Evolutionary conservation across 1,140 invertebrate species (phyloP).

Genomic region (Luehdorfia chinensis): DNA sequence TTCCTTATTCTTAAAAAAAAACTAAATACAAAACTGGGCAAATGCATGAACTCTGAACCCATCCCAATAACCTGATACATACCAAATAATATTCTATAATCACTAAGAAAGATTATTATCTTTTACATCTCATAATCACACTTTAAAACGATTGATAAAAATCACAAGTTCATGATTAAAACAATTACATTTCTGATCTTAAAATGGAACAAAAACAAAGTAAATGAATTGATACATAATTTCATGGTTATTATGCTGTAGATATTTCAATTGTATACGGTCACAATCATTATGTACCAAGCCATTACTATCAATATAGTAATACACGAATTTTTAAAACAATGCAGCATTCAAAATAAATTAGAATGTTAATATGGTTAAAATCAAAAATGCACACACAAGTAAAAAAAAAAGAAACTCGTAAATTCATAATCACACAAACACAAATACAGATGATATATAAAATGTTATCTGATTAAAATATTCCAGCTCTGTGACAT

Average conservation of each 20-base stretch:
- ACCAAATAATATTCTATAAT: constrained; percentile 38
- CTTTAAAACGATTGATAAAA: constrained; percentile 58
- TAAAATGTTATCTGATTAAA: constrained; percentile 57
- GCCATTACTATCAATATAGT: constrained; percentile 37
- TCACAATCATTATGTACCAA: constrained; percentile 43
- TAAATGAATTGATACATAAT: constrained; percentile 58
- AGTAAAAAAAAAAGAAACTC: constrained; percentile 40
- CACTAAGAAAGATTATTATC: constrained; percentile 33
- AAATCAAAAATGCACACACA: constrained; percentile 68
- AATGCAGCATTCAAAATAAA: constrained; percentile 52
- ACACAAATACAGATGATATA: constrained; percentile 36
- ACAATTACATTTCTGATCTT: constrained; percentile 46
- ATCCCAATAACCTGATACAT: constrained; percentile 21
- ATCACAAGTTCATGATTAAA: constrained; percentile 73
- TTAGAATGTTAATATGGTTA: constrained; percentile 71
- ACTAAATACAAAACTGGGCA: constrained; percentile 24
- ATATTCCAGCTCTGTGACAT: constrained; percentile 18
- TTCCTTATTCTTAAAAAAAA: constrained; percentile 34
- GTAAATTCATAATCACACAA: constrained; percentile 42
- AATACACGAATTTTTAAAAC: constrained; percentile 37
- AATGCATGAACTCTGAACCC: constrained; percentile 35
- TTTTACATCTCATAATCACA: constrained; percentile 60
- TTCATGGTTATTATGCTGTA: constrained; percentile 27
- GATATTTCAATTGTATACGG: no score
- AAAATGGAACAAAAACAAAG: constrained; percentile 31